A percentile compares a stretch with the other conserved stretches of the same genome.
Conservation (phyloP, 2,797 vertebrate species). For the Enteromius mattozi region DNA sequence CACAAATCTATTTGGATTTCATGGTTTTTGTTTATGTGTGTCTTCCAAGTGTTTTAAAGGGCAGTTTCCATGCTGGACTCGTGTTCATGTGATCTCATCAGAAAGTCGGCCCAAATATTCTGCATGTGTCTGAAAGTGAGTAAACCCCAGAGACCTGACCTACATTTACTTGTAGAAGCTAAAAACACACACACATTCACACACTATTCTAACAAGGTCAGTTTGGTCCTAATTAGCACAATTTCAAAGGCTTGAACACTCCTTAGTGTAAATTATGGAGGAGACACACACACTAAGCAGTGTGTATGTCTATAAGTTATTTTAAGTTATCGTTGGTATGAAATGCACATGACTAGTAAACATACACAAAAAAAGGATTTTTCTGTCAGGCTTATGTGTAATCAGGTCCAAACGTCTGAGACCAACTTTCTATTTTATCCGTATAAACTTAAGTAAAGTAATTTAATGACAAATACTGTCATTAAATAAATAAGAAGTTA, state of each 20-base stretch:
- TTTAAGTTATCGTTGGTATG: neutral
- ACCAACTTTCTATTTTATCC: neutral
- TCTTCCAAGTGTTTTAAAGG: conserved; percentile 17
- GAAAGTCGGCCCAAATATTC: conserved; percentile 36
- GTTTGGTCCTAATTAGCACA: conserved; percentile 14
- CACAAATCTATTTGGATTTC: neutral
- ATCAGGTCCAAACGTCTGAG: neutral
- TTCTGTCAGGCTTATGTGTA: neutral
- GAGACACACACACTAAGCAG: conserved; percentile 10
- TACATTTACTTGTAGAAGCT: conserved; percentile 27
- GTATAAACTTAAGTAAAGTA: too few species aligned
- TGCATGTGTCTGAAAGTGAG: conserved; percentile 26
- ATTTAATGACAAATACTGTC: neutral
- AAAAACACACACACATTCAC: neutral
- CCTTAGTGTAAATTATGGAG: neutral
- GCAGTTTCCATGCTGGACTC: conserved; percentile 19
- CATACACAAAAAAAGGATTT: neutral
- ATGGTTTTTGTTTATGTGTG: conserved; percentile 13
- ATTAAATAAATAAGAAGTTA: neutral
- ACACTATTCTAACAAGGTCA: conserved; percentile 39
- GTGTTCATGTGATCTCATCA: conserved; percentile 23
- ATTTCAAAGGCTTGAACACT: neutral
- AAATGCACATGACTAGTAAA: conserved; percentile 8
- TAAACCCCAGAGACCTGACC: conserved; percentile 33
- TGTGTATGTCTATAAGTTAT: neutral